Base-by-base conservation (phyloP, 2,888 invertebrate genomes). In the Dendrolimus houi region DNA sequence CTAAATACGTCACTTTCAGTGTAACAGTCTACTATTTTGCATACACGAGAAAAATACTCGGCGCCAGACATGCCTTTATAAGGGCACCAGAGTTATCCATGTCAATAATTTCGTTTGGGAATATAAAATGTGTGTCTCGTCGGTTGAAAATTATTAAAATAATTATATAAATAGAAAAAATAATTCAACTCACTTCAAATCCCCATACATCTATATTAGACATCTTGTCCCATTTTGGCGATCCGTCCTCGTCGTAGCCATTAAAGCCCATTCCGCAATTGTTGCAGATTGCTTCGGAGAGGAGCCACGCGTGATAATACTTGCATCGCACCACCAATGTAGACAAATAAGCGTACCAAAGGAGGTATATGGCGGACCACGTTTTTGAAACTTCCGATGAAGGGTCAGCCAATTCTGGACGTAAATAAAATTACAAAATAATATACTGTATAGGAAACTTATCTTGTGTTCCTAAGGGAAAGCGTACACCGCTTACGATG, bases 261-360 rank as follows among this genome's bases (percentile, higher is more conserved):
- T 95, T 94, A 81, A 94, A 96, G 0, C 98, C 98, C 75, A 99
- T 93, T 1, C 99, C 99, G 17, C 96, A 96, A 79, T 97, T 96
- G 83, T 99, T 98, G 83, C 97, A 98, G 66, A 98, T 95, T 1
- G 97, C 97, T 83, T 99, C 99, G 8, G 98, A 97, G 71, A 98
- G 92, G 59, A 97, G 92, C 98, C 98, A 99, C n/a, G 98, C 98
- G 81, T 98, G 96, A 88, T 98, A 98, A 91, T 98, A 99, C 91
- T 98, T 98, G 85, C 96, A 95, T 65, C 98, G 94, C 60, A 95
- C 94, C 61, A 96, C 92, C 65, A 96, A 92, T 56, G 97, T 97
- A 54, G 95, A 93, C 64, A 97, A 88, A 87, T 95, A 98, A 80
- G 95, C 93, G 74, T 96, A 93, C 85, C 93, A 91, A 14, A 91